Percentiles rank a stretch among this genome's conserved stretches.
Evolutionary conservation across 2,797 vertebrate species (phyloP).

Genomic region (Hippocampus kuda): DNA sequence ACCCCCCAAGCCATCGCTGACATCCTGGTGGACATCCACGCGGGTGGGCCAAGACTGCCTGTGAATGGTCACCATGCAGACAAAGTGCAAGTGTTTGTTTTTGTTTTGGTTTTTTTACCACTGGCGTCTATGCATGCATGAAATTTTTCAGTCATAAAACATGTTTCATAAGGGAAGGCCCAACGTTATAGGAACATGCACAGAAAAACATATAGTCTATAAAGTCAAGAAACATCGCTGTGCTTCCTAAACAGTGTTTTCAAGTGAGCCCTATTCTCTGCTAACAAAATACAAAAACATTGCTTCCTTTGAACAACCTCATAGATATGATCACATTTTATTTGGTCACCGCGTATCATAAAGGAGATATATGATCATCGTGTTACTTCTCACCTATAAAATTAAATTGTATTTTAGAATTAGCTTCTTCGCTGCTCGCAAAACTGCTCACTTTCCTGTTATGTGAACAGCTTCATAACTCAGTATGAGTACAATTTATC

Average conservation of each 20-base stretch:
- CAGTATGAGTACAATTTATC: neutral
- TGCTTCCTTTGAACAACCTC: neutral
- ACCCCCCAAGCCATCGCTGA: conserved; percentile 86
- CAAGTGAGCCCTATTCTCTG: no score
- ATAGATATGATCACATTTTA: neutral
- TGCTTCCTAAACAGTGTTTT: neutral
- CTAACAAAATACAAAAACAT: no score
- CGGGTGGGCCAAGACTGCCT: conserved; percentile 98
- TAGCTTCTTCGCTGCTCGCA: neutral
- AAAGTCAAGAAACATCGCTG: neutral
- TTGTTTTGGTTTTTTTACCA: no score
- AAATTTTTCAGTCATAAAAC: neutral
- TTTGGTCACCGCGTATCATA: no score
- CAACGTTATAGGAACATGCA: no score
- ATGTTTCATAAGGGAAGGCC: no score
- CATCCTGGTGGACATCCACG: conserved; percentile 90
- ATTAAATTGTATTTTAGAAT: neutral
- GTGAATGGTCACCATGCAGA: conserved; percentile 26
- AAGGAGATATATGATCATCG: no score
- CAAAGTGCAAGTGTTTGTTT: neutral
- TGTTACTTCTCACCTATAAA: neutral
- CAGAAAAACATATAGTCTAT: neutral
- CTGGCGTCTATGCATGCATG: no score
- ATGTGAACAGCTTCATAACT: neutral
- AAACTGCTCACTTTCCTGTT: neutral